Conservation (phyloP, 2,113 vertebrate genomes). For the Actenoides hombroni region DNA sequence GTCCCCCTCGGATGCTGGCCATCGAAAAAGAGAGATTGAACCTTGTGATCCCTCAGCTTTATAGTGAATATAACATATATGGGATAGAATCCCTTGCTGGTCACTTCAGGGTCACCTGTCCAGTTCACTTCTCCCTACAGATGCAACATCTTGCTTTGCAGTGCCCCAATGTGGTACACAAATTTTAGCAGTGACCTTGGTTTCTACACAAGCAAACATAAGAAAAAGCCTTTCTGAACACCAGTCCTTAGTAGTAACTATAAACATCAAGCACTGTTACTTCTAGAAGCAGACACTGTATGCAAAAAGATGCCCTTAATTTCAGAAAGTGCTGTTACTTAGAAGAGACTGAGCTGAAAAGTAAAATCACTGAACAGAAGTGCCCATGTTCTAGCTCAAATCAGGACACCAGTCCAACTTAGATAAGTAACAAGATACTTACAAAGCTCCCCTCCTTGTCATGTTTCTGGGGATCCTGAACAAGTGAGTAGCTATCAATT, state of each 20-base stretch:
- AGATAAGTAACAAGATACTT: not conserved
- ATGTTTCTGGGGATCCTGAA: not conserved
- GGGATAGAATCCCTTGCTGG: not conserved
- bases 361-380: not conserved
- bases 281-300: not conserved
- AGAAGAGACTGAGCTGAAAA: not conserved
- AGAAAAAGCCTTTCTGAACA: not conserved
- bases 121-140: not conserved
- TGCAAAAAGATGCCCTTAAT: not conserved
- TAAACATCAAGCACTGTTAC: not conserved
- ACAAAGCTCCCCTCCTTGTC: not conserved
- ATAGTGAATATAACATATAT: not conserved
- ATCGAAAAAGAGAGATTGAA: not conserved
- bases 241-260: not conserved
- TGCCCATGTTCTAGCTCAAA: not conserved
- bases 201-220: not conserved
- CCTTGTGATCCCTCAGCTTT: not conserved
- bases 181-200: not conserved
- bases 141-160: not conserved
- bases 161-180: not conserved
- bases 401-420: not conserved
- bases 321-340: not conserved
- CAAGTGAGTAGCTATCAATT: not conserved
- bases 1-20: not conserved
- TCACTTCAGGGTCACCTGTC: not conserved